phyloP scores from a whole-genome alignment of 2,113 vertebrate genomes.

The Chaetodon trifascialis region DNA sequence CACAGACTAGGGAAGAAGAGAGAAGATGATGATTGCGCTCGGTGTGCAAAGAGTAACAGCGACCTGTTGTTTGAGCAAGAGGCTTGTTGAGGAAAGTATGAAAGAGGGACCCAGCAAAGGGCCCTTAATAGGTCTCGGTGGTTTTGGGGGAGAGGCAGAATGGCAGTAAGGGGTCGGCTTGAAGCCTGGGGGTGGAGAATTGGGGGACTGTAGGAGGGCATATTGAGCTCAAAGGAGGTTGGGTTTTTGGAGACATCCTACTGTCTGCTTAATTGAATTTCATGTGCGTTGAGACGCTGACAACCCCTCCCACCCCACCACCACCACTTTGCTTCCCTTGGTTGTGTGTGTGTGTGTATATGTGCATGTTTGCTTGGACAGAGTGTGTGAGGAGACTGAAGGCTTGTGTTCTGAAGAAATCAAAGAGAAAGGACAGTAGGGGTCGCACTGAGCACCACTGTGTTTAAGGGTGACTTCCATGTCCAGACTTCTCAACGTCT shows the following conservation, averaged over 20 bases:
- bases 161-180: conserved; percentile 70
- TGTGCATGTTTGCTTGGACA: conserved; percentile 20
- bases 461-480: conserved; percentile 29
- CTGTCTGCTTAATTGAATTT: conserved; percentile 86
- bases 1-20: conserved; percentile 9
- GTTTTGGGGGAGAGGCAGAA: conserved; percentile 47
- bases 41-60: neutral
- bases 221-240: conserved; percentile 60
- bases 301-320: conserved; percentile 1
- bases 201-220: conserved; percentile 45
- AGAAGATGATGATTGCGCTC: neutral
- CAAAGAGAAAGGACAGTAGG: conserved; percentile 3
- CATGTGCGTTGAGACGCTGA: conserved; percentile 69
- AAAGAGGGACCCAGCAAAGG: conserved; percentile 77
- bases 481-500: conserved; percentile 35
- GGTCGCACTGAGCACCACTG: neutral
- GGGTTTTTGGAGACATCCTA: conserved; percentile 64
- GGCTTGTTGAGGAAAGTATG: conserved; percentile 33
- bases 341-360: neutral
- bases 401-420: conserved; percentile 25
- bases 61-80: conserved; percentile 10
- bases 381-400: conserved; percentile 1
- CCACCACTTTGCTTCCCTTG: conserved; percentile 9
- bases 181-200: conserved; percentile 38
- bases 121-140: conserved; percentile 74